phyloP scores from a whole-genome alignment of 2,888 invertebrate genomes.

The Zootermopsis nevadensis region DNA sequence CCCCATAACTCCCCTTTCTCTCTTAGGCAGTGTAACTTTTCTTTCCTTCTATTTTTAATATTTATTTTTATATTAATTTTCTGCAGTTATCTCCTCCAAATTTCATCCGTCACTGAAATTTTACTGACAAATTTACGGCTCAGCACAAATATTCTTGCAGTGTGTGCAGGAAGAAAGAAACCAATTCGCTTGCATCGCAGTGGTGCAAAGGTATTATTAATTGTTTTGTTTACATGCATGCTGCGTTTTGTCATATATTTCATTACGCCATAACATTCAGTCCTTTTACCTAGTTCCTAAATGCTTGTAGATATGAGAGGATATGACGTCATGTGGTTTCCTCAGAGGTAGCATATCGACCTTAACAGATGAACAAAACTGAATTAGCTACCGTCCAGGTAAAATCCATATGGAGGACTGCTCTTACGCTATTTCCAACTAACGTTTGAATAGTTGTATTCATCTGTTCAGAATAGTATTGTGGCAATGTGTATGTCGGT shows the following conservation, averaged over 20 bases:
- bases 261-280: background rate
- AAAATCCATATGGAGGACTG: no score
- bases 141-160: background rate
- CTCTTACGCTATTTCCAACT: no score
- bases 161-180: background rate
- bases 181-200: slow-evolving; percentile 38
- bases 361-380: no score
- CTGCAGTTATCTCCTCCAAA: slow-evolving; percentile 7
- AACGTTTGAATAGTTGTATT: no score
- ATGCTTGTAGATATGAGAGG: background rate
- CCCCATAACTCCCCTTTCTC: slow-evolving; percentile 48
- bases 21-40: slow-evolving; percentile 53
- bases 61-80: slow-evolving; percentile 21
- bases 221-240: background rate
- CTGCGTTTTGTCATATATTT: slow-evolving; percentile 11
- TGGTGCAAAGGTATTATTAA: slow-evolving; percentile 45
- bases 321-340: background rate
- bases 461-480: no score
- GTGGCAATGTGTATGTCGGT: no score
- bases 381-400: no score
- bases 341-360: no score
- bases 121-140: no score
- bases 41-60: background rate
- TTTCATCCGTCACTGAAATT: no score
- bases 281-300: background rate